Base-by-base conservation (phyloP, 2,888 invertebrate genomes). In the Clunio marinus region DNA sequence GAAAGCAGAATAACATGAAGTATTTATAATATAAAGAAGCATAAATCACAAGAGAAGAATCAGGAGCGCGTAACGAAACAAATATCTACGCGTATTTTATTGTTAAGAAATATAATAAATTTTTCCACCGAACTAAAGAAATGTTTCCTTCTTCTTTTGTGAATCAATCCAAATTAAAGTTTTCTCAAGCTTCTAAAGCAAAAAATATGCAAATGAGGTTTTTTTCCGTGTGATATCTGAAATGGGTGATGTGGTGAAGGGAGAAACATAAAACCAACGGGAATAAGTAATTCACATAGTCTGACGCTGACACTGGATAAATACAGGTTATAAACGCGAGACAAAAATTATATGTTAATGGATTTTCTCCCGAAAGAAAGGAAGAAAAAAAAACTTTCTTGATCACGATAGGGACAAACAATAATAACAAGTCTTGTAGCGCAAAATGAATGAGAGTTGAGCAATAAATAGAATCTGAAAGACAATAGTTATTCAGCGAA, bases 281-380 rank as follows among this genome's bases (percentile, higher is more conserved):
- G n/a, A 59, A 28, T 25, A 46, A 7, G 2, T 17, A 22, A 32
- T 59, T 59, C 35, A 32, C 35, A 59, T 17, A 15, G 25, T 22
- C 59, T 17, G 59, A 27, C 28, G 17, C 55, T 55, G 45, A 65
- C 63, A 46, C 37, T 63, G 55, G 51, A 66, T 66, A 66, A 66
- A 66, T 66, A 66, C 66, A 66, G 66, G 66, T 66, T 66, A 46
- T 28, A 25, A 27, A 66, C 66, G 66, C 66, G 66, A 66, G 66
- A 55, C 66, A 66, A 66, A 66, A 66, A 66, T 66, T 66, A 66
- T 66, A 66, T 66, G 66, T 66, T 66, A 51, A 51, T 66, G 51
- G 65, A 20, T 59, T 35, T 3, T 8, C 3, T 8, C 4, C 45
- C n/a, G 45, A 15, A n/a, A 10, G 7, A n/a, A n/a, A 10, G n/a